phyloP scores from a whole-genome alignment of 2,797 vertebrate species.

The Lemur catta region DNA sequence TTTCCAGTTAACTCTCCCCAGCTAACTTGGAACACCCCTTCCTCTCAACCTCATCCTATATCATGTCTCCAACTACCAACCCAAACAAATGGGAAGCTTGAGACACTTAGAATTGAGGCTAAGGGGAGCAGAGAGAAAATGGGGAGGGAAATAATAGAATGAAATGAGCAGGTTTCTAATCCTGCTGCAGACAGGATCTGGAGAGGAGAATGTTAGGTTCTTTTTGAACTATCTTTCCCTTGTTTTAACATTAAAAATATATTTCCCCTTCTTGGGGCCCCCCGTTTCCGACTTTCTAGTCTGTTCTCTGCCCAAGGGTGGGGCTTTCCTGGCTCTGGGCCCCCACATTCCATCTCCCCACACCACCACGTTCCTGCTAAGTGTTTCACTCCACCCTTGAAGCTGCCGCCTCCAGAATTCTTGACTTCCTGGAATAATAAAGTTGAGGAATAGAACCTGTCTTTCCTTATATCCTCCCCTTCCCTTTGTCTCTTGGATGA shows the following conservation, averaged over 20 bases:
- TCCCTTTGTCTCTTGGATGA: constrained; percentile 33
- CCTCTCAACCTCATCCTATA: not conserved
- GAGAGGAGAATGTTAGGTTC: not conserved
- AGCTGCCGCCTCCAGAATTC: constrained; percentile 74
- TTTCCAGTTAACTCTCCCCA: constrained; percentile 27
- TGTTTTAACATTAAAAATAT: constrained; percentile 27
- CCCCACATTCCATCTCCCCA: constrained; percentile 66
- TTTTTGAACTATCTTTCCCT: not conserved
- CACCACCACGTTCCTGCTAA: constrained; percentile 56
- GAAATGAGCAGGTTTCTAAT: not conserved
- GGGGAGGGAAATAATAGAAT: not conserved
- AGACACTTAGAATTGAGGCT: not conserved
- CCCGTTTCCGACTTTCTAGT: not conserved
- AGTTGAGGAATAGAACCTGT: constrained; percentile 45
- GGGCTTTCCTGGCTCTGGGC: constrained; percentile 60
- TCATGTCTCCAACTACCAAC: not conserved
- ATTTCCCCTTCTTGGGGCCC: not conserved
- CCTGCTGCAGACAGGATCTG: not conserved
- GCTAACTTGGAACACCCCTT: constrained; percentile 18
- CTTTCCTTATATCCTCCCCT: constrained; percentile 37
- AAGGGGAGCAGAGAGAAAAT: not conserved
- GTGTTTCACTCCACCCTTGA: constrained; percentile 66
- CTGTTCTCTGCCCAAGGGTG: constrained; percentile 35
- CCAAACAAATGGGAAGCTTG: not conserved
- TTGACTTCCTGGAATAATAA: constrained; percentile 65